Base-by-base conservation (phyloP, 1,140 invertebrate species). In the Heliconius hewitsoni region DNA sequence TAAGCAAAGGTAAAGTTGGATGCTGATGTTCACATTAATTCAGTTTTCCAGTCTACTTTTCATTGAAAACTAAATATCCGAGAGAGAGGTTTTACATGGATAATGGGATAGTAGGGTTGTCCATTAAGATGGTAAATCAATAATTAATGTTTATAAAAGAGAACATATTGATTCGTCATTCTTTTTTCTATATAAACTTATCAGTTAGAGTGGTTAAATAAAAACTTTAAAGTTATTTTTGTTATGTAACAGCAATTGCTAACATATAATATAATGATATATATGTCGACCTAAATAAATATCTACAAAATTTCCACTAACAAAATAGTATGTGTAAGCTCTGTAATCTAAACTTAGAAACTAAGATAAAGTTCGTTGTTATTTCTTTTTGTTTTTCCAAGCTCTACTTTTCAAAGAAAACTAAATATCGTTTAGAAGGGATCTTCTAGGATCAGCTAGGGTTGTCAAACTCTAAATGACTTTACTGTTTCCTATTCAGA, bases 261-360 rank as follows among this genome's bases (percentile, higher is more conserved):
- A 46, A 46, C 42, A 46, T 46, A 8, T 46, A 8, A 55, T 55
- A 60, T 27, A 60, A 27, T n/a, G 30, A 66, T 30, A 66, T 30
- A 66, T 66, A 66, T 0, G 27, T 30, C 60, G 60, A 66, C 9
- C 60, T 66, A 66, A 66, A 66, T 27, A 76, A 70, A 16, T 70
- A 76, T 46, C 39, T 37, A 18, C 37, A 76, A 76, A 76, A 76
- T 76, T 76, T 71, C 60, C 74, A 76, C 74, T 66, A 66, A 66
- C 60, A 76, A 76, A 76, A 42, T 11, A 70, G 19, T 46, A 50
- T 76, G 46, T 30, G 52, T 76, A 76, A 76, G 57, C 19, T 71
- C 8, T 76, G 74, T 66, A 76, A 76, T 76, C 52, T 76, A 76
- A 70, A 76, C 39, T 76, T 76, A 76, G 74, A 39, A 70, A 76